A percentile compares a stretch with the other conserved stretches of the same genome.
These are phyloP conservation scores for Mimumesa dahlbomi DNA, from an alignment of 2,888 invertebrate genomes.

Conservation along the genomic window DNA sequence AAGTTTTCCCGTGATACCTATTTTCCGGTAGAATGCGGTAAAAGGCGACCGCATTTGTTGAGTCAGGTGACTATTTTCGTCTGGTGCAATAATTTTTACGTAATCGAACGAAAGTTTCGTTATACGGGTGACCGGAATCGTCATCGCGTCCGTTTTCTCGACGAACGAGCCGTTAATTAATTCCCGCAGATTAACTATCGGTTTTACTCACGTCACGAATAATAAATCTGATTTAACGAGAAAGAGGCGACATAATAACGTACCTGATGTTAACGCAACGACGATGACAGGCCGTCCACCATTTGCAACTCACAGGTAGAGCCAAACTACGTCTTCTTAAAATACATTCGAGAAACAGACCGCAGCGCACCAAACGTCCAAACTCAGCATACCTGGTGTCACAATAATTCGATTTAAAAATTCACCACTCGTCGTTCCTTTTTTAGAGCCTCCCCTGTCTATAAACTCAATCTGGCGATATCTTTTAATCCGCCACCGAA, in stretches of 20 bases:
- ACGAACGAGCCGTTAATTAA: background rate
- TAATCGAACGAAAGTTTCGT: slow-evolving; percentile 51
- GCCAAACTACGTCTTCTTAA: slow-evolving; percentile 50
- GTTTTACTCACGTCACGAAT: background rate
- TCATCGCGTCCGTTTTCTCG: background rate
- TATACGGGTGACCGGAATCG: background rate
- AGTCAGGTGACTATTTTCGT: slow-evolving; percentile 71
- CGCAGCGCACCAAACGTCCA: slow-evolving; percentile 50
- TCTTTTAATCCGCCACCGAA: no score
- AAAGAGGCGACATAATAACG: slow-evolving; percentile 38
- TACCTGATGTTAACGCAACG: slow-evolving; percentile 78
- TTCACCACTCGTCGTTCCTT: no score
- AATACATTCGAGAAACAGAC: slow-evolving; percentile 52
- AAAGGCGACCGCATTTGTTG: slow-evolving; percentile 39
- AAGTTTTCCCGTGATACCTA: no score
- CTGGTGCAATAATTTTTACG: slow-evolving; percentile 74
- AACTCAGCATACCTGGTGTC: slow-evolving; percentile 14
- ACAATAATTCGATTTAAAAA: slow-evolving; percentile 28
- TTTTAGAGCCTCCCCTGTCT: no score
- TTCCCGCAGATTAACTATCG: background rate
- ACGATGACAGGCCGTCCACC: slow-evolving; percentile 78
- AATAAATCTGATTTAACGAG: slow-evolving; percentile 8
- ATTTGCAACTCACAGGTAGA: slow-evolving; percentile 75
- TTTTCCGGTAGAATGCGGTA: slow-evolving; percentile 18
- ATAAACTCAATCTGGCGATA: no score